Conservation (phyloP, 2,113 vertebrate species). For the Corydoras maculifer region DNA sequence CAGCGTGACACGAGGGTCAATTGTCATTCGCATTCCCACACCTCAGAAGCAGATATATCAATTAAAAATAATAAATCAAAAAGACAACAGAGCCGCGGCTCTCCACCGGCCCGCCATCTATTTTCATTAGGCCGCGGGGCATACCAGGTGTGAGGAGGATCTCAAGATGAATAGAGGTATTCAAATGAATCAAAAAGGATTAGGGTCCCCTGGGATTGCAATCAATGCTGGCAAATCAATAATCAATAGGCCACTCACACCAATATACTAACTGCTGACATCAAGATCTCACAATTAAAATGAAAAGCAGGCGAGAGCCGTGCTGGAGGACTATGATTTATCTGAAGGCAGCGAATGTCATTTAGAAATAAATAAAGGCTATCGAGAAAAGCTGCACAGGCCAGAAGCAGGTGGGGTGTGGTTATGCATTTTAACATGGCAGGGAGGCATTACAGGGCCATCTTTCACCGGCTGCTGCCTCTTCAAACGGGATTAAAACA, state of each 20-base stretch:
- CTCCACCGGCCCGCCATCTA: conserved; percentile 59
- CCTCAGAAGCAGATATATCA: conserved; percentile 70
- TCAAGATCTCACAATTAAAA: conserved; percentile 74
- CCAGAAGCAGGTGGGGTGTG: conserved; percentile 52
- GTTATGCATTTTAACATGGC: conserved; percentile 62
- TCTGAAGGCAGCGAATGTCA: conserved; percentile 62
- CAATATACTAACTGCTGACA: conserved; percentile 80
- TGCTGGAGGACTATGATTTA: conserved; percentile 67
- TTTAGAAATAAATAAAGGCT: conserved; percentile 71
- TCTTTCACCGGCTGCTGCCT: conserved; percentile 13
- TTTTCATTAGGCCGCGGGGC: conserved; percentile 67
- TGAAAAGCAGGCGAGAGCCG: conserved; percentile 61
- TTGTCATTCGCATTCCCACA: conserved; percentile 61
- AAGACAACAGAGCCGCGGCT: conserved; percentile 46
- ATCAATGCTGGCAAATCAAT: conserved; percentile 75
- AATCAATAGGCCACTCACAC: conserved; percentile 82
- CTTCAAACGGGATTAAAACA: conserved; percentile 33
- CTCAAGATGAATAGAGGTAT: conserved; percentile 75
- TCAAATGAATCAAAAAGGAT: conserved; percentile 79
- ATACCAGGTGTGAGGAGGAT: conserved; percentile 65
- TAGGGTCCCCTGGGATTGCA: conserved; percentile 64
- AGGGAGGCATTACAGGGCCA: conserved; percentile 48
- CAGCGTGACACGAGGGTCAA: conserved; percentile 63
- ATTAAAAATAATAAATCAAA: conserved; percentile 74
- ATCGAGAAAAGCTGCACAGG: conserved; percentile 61